Percentiles rank a stretch among this genome's conserved stretches.
These are phyloP conservation scores for Ginglymostoma cirratum DNA, from an alignment of 2,113 vertebrate species.

Conservation along the genomic window DNA sequence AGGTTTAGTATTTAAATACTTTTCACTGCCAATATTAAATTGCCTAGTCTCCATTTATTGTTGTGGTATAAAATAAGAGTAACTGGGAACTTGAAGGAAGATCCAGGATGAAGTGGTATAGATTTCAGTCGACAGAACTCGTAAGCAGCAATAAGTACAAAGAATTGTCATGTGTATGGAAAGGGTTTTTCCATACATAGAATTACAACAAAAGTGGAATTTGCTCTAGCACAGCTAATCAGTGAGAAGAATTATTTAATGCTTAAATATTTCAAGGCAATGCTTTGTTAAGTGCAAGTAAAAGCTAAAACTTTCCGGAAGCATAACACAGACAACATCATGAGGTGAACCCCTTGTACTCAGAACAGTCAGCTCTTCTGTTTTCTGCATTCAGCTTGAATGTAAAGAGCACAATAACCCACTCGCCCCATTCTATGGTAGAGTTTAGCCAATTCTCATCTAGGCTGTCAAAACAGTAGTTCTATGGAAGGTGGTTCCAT, in stretches of 20 bases:
- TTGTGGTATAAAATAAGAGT: neutral
- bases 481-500: neutral
- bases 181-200: neutral
- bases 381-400: neutral
- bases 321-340: neutral
- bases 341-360: neutral
- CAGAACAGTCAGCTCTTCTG: neutral
- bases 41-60: neutral
- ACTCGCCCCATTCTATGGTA: neutral
- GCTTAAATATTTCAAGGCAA: neutral
- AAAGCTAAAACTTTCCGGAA: neutral
- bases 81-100: constrained; percentile 1
- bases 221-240: neutral
- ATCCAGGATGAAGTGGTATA: neutral
- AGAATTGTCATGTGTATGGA: neutral
- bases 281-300: neutral
- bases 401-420: neutral
- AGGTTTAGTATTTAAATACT: constrained; percentile 5
- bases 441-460: neutral
- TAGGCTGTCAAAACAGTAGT: neutral
- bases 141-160: neutral
- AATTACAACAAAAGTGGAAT: neutral
- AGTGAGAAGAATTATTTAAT: neutral
- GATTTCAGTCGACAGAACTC: constrained; percentile 10
- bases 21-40: constrained; percentile 1